Evolutionary conservation across 2,113 vertebrate species (phyloP).

Genomic region (Meleagris gallopavo): DNA sequence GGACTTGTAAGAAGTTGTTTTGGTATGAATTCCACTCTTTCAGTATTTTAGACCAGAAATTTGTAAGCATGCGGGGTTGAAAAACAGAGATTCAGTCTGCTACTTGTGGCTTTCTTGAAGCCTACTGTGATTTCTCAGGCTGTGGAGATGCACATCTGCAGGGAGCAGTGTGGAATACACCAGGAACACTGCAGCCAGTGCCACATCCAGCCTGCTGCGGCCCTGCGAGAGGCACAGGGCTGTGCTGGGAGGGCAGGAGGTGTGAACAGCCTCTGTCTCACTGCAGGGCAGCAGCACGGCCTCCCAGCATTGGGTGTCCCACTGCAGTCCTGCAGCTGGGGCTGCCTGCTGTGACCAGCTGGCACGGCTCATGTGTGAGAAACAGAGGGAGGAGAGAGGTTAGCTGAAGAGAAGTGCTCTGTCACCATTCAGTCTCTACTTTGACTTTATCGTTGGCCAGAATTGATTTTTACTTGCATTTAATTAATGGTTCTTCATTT

Average conservation of each 20-base stretch:
- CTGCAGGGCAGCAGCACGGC: no score
- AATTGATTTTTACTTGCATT: neutral
- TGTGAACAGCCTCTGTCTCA: neutral
- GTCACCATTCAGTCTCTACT: accelerated
- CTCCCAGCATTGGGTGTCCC: neutral
- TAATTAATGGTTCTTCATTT: neutral
- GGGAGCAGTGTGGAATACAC: neutral
- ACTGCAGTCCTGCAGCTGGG: neutral
- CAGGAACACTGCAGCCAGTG: neutral
- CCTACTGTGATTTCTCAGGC: neutral
- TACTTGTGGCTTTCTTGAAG: neutral
- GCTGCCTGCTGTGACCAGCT: no score
- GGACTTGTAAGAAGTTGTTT: conserved; percentile 53
- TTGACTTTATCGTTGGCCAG: no score
- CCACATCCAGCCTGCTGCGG: no score
- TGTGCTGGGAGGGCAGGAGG: neutral
- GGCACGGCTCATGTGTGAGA: neutral
- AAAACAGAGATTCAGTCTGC: neutral
- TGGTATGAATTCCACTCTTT: neutral
- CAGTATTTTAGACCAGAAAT: neutral
- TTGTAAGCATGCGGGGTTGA: neutral
- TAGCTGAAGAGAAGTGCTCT: neutral
- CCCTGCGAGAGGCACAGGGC: accelerated
- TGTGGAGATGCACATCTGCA: neutral
- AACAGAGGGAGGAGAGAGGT: neutral